A percentile compares a stretch with the other conserved stretches of the same genome.
Evolutionary conservation across 2,888 invertebrate genomes (phyloP).

Genomic region (Muschampia plurimacula): DNA sequence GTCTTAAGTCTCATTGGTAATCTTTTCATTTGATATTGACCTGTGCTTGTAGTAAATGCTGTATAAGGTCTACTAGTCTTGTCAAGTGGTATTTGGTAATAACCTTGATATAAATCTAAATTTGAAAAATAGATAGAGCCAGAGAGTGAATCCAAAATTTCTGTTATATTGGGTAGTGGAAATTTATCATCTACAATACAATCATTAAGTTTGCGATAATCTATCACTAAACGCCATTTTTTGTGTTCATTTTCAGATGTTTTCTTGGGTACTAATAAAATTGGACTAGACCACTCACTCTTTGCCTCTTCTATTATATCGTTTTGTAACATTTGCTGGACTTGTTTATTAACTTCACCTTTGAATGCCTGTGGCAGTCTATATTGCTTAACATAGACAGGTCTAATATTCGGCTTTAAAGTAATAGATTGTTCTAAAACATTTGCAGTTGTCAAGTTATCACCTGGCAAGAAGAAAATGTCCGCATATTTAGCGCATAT

Average conservation of each 20-base stretch:
- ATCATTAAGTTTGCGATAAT: slow-evolving; percentile 23
- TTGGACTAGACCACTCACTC: slow-evolving; percentile 7
- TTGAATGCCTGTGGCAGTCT: slow-evolving; percentile 20
- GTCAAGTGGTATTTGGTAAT: background rate
- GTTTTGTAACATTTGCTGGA: slow-evolving; percentile 10
- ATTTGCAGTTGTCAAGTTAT: slow-evolving; percentile 13
- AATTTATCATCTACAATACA: slow-evolving; percentile 34
- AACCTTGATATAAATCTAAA: slow-evolving; percentile 9
- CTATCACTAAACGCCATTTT: slow-evolving; percentile 5
- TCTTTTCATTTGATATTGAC: slow-evolving; percentile 35
- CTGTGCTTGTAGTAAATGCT: slow-evolving; percentile 31
- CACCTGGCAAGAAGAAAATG: slow-evolving; percentile 18
- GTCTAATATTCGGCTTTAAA: slow-evolving; percentile 9
- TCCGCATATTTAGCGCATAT: slow-evolving; percentile 10
- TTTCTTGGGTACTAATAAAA: slow-evolving; percentile 9
- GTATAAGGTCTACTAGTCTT: slow-evolving; percentile 25
- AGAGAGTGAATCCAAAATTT: slow-evolving; percentile 1
- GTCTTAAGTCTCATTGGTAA: slow-evolving; percentile 38
- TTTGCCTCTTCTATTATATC: slow-evolving; percentile 5
- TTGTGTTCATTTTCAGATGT: background rate
- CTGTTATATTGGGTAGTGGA: slow-evolving; percentile 5
- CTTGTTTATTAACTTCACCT: slow-evolving; percentile 20
- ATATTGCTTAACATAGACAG: slow-evolving; percentile 23
- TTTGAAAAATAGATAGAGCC: slow-evolving; percentile 15
- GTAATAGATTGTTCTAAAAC: slow-evolving; percentile 14